phyloP scores from a whole-genome alignment of 2,797 vertebrate species.

The Oreochromis mossambicus region DNA sequence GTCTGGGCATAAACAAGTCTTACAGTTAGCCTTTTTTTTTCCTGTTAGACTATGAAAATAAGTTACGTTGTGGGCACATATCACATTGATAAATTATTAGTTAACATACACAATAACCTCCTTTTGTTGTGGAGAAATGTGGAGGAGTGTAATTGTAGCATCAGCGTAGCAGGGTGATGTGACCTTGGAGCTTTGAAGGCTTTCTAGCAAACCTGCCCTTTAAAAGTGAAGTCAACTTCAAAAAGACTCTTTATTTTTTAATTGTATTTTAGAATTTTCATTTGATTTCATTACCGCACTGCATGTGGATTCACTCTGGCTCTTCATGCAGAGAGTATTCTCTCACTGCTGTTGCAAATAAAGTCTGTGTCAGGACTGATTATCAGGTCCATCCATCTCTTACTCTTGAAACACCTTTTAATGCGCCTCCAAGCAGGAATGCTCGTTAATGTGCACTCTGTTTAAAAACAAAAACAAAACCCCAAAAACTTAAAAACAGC shows the following conservation, averaged over 20 bases:
- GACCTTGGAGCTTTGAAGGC: not conserved
- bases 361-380: not conserved
- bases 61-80: not conserved
- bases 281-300: not conserved
- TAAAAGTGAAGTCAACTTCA: not conserved
- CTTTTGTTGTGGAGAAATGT: not conserved
- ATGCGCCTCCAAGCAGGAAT: not conserved
- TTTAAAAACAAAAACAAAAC: not conserved
- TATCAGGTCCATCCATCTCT: constrained; percentile 15
- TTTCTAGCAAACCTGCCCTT: not conserved
- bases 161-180: not conserved
- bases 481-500: not conserved
- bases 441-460: not conserved
- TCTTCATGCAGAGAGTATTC: not conserved
- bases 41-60: not conserved
- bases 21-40: not conserved
- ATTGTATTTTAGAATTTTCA: not conserved
- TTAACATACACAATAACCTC: not conserved
- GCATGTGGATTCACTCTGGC: not conserved
- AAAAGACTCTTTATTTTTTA: not conserved
- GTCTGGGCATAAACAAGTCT: not conserved
- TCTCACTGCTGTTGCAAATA: not conserved
- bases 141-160: not conserved
- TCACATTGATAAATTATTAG: not conserved
- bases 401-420: not conserved